Base-by-base conservation (phyloP, 2,113 vertebrate species). In the Pollimyrus isidori region DNA sequence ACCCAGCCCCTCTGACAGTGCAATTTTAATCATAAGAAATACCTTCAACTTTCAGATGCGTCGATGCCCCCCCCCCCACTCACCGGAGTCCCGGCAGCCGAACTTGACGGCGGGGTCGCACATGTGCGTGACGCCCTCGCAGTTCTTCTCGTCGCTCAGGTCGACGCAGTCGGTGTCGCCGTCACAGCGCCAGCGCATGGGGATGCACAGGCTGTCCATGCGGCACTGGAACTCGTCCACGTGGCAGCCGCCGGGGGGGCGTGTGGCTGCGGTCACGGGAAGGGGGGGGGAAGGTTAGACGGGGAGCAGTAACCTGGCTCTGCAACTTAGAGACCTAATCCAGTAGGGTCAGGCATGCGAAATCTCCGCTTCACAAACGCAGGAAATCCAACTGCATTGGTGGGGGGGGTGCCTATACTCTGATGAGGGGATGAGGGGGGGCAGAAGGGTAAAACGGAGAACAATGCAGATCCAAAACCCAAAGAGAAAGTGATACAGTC, bases 101-200 rank as follows among this genome's bases (percentile, higher is more conserved):
- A 99, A 99, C 92, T 99, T 99, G 90, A 97, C 97, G 0, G 97
- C 96, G 3, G 98, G 97, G 94, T 99, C 97, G 4, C 98, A 99
- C 91, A 96, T 97, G 0, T 97, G 97, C 7, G 98, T 99, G 91
- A 98, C 96, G 0, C 98, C 98, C 91, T 99, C 98, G 0, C 98
- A 99, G 94, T 96, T 97, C 93, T 97, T 98, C 94, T 99, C 98
- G 0, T 99, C 98, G 0, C 97, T 99, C 85, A 98, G 97, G 92
- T 99, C 98, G 96, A 99, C 99, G 86, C 98, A 99, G 94, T 99
- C 98, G 0, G 97, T 98, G 94, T 99, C 98, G 0, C 98, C 98
- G 0, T 99, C 98, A 0, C 98, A 99, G 89, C 97, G 97, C 98
- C 98, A 99, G 89, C 98, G 97, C 96, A 96, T 96, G 91, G 98